These are phyloP conservation scores for Butorides virescens DNA, from an alignment of 2,113 vertebrate genomes.

Conservation along the genomic window DNA sequence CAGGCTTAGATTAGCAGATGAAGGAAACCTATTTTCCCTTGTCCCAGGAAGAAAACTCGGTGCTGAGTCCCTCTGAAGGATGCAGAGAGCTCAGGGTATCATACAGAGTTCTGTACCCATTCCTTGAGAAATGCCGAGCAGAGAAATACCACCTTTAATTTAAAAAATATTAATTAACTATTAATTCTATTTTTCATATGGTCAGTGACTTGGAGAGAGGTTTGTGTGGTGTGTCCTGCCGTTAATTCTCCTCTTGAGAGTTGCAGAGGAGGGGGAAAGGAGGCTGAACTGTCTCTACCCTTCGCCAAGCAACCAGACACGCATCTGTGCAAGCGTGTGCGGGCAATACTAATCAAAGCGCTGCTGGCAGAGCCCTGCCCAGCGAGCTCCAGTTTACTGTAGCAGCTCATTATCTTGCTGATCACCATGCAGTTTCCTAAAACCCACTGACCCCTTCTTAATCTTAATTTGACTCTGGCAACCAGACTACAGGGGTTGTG, in stretches of 20 bases:
- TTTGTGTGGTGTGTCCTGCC: background rate
- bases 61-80: background rate
- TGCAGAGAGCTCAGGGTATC: background rate
- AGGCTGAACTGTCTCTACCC: background rate
- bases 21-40: background rate
- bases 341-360: background rate
- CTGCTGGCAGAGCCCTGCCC: background rate
- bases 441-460: background rate
- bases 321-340: background rate
- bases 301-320: background rate
- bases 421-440: background rate
- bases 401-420: background rate
- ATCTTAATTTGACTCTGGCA: background rate
- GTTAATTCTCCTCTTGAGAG: background rate
- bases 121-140: background rate
- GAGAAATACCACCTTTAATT: background rate
- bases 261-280: background rate
- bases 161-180: background rate
- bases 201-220: background rate
- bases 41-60: background rate
- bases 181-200: background rate
- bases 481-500: fast-evolving
- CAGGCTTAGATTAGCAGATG: background rate
- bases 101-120: background rate
- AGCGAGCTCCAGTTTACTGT: no score